Base-by-base conservation (phyloP, 2,888 invertebrate species). In the Cataglyphis altisquamis region DNA sequence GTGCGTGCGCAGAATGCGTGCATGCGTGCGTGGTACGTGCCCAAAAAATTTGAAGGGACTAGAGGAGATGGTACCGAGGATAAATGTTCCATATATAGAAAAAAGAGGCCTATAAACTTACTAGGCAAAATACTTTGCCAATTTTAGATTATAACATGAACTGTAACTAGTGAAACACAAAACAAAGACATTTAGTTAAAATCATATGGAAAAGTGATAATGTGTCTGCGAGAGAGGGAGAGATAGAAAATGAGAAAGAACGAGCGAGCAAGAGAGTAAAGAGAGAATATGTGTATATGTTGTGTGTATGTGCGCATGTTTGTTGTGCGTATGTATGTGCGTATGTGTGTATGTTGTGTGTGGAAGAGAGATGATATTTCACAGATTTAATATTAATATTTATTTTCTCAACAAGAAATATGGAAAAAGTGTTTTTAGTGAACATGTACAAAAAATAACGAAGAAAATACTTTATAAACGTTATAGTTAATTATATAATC, bases 31-130 rank as follows among this genome's bases (percentile, higher is more conserved):
- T 39, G 29, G 41, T 12, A 25, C 18, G 55, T 67, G 29, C 29
- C 32, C 57, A 45, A 41, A 21, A 72, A 36, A 45, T 60, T 60
- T 32, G 32, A 60, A 60, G 45, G 21, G 55, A 45, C 10, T 78
- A 57, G 21, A 25, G 18, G 57, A 72, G 48, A 29, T 29, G 62
- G 10, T 62, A 83, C 4, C 21, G 82, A 32, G 39, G 83, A 82
- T 83, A 82, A 87, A 91, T 92, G 92, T 92, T 92, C 92, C 93
- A 90, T 89, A 91, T 89, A 89, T 89, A 91, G 72, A 91, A 78
- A 78, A 87, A 91, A 91, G 94, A 94, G 94, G 94, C 94, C 94
- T 94, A 94, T 92, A 92, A 94, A 94, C 94, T 94, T 94, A 94
- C 91, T 93, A 88, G 92, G 94, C 93, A 94, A 92, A 82, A 84